Evolutionary conservation across 2,113 vertebrate genomes (phyloP).

Genomic region (Enhydra lutris): DNA sequence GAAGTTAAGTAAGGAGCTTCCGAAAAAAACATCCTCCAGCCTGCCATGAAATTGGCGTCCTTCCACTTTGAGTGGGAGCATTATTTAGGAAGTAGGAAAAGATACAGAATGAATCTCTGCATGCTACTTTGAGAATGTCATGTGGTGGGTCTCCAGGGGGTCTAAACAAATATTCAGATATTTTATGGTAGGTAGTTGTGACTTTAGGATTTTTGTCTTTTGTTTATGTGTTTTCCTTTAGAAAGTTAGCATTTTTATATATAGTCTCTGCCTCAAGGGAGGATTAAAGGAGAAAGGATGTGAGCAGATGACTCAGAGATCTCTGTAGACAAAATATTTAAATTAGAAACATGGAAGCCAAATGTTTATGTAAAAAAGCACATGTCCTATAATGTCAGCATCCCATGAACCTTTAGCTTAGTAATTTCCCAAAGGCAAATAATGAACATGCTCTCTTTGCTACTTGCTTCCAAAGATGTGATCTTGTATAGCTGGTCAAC

Average conservation of each 20-base stretch:
- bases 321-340: slow-evolving; percentile 52
- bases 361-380: slow-evolving; percentile 35
- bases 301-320: slow-evolving; percentile 45
- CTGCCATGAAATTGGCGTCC: slow-evolving; percentile 29
- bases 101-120: background rate
- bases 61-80: background rate
- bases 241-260: slow-evolving; percentile 5
- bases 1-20: slow-evolving; percentile 4
- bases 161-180: background rate
- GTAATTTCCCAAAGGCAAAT: background rate
- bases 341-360: slow-evolving; percentile 22
- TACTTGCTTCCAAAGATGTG: background rate
- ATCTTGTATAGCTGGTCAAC: background rate
- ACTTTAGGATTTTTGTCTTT: slow-evolving; percentile 40
- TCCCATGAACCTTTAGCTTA: background rate
- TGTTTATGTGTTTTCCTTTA: slow-evolving; percentile 40
- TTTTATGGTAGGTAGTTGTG: slow-evolving; percentile 7
- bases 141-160: background rate
- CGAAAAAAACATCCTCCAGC: slow-evolving; percentile 14
- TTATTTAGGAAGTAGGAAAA: slow-evolving; percentile 31
- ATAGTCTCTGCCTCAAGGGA: background rate
- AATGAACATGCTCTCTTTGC: background rate
- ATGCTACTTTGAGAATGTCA: background rate
- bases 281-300: background rate
- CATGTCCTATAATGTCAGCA: background rate